phyloP scores from a whole-genome alignment of 1,140 invertebrate species.

The Chironomus striatipennis region DNA sequence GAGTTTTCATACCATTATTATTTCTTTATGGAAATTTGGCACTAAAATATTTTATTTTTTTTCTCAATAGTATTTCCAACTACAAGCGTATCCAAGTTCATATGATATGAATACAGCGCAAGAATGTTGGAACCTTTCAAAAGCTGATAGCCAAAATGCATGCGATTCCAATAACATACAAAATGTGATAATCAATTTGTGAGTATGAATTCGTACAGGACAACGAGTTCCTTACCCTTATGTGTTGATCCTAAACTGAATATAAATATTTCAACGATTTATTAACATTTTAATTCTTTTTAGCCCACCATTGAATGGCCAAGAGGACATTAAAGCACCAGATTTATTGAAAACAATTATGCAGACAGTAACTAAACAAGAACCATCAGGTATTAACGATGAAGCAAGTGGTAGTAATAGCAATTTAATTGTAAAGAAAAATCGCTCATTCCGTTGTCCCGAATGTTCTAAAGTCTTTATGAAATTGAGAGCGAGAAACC shows the following conservation, averaged over 20 bases:
- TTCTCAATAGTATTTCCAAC: slow-evolving; percentile 22
- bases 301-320: slow-evolving; percentile 15
- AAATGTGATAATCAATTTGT: slow-evolving; percentile 22
- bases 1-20: slow-evolving; percentile 26
- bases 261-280: too few relatives aligned
- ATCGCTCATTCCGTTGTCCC: slow-evolving; percentile 25
- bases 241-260: too few relatives aligned
- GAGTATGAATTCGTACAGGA: slow-evolving; percentile 6
- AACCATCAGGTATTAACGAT: background rate
- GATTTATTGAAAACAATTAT: slow-evolving; percentile 9
- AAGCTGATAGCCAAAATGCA: slow-evolving; percentile 19
- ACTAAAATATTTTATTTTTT: slow-evolving; percentile 7
- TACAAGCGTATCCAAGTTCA: slow-evolving; percentile 24
- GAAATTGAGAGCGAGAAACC: background rate
- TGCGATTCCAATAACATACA: slow-evolving; percentile 20
- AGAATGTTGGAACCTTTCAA: slow-evolving; percentile 32
- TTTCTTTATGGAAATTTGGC: background rate
- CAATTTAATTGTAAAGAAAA: slow-evolving; percentile 1
- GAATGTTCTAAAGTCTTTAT: slow-evolving; percentile 24
- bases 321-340: background rate
- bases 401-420: slow-evolving; percentile 13
- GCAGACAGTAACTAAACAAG: background rate
- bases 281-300: background rate
- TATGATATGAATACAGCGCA: slow-evolving; percentile 25
- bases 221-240: too few relatives aligned